These are phyloP conservation scores for Tiliacea citrago DNA, from an alignment of 2,888 invertebrate species.

Conservation along the genomic window DNA sequence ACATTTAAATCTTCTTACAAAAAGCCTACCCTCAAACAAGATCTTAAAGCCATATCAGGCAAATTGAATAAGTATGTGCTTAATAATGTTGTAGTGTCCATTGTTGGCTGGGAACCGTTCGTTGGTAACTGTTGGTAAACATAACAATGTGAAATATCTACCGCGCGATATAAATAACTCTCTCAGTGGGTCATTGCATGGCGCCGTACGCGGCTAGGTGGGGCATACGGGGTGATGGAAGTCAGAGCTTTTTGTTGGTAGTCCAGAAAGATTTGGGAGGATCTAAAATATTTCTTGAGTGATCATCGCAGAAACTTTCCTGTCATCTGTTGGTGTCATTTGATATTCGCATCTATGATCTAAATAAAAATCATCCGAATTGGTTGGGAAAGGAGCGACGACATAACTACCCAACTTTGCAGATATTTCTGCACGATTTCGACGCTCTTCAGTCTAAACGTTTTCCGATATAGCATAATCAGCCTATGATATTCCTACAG, in stretches of 20 bases:
- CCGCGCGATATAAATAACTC: constrained; percentile 70
- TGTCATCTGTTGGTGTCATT: not conserved
- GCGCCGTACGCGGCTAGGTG: constrained; percentile 64
- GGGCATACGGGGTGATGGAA: constrained; percentile 39
- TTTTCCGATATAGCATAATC: too few species aligned
- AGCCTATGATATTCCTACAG: too few species aligned
- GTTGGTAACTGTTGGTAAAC: constrained; percentile 53
- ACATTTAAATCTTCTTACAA: constrained; percentile 43
- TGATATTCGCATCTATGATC: not conserved
- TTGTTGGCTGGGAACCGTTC: constrained; percentile 52
- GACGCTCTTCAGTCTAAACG: too few species aligned
- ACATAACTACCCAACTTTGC: not conserved
- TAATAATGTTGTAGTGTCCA: constrained; percentile 66
- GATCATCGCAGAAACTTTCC: not conserved
- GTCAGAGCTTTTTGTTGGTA: constrained; percentile 15
- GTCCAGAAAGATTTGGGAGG: not conserved
- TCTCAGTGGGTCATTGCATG: constrained; percentile 73
- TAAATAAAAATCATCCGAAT: not conserved
- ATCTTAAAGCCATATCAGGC: constrained; percentile 49
- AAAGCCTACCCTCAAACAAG: constrained; percentile 26
- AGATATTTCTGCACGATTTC: too few species aligned
- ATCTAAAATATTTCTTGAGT: not conserved
- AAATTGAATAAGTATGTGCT: constrained; percentile 63
- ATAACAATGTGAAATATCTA: constrained; percentile 73
- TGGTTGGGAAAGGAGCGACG: not conserved